phyloP scores from a whole-genome alignment of 2,888 invertebrate species.

The Pyrochroa serraticornis region DNA sequence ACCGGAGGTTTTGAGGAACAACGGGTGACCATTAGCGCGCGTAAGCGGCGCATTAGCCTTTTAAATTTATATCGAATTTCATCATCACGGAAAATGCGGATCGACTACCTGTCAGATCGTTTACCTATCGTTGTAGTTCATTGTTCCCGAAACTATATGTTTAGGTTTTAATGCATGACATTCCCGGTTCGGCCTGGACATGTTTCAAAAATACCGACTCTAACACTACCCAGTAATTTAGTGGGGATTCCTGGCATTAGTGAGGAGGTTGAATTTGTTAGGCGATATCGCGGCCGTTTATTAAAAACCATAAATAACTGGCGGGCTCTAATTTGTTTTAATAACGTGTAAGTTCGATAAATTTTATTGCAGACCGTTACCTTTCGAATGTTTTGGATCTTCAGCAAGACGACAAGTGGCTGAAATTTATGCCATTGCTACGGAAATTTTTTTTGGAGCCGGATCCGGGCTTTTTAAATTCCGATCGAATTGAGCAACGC shows the following conservation, averaged over 20 bases:
- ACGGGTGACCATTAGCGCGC: slow-evolving; percentile 29
- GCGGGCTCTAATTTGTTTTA: slow-evolving; percentile 24
- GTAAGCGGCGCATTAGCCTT: slow-evolving; percentile 31
- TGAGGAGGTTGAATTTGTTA: slow-evolving; percentile 6
- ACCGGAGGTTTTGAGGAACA: slow-evolving; percentile 19
- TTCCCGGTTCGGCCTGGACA: slow-evolving; percentile 20
- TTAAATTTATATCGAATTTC: slow-evolving; percentile 34
- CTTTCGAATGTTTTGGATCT: slow-evolving; percentile 15
- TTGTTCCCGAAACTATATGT: slow-evolving; percentile 27
- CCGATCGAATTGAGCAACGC: neutral
- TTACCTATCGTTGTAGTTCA: slow-evolving; percentile 26
- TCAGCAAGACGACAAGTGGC: slow-evolving; percentile 8
- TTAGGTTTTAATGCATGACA: slow-evolving; percentile 12
- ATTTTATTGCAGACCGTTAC: slow-evolving; percentile 27
- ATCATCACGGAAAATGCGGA: slow-evolving; percentile 32
- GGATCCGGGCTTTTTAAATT: neutral
- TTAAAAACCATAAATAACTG: slow-evolving; percentile 29
- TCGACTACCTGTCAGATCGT: slow-evolving; percentile 28
- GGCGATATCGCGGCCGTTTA: slow-evolving; percentile 15
- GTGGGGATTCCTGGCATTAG: slow-evolving; percentile 23
- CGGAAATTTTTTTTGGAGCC: neutral
- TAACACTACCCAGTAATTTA: slow-evolving; percentile 25
- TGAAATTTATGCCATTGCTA: neutral
- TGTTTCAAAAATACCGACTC: slow-evolving; percentile 27
- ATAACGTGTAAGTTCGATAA: slow-evolving; percentile 31